Base-by-base conservation (phyloP, 2,797 vertebrate species). In the Ficedula albicollis region DNA sequence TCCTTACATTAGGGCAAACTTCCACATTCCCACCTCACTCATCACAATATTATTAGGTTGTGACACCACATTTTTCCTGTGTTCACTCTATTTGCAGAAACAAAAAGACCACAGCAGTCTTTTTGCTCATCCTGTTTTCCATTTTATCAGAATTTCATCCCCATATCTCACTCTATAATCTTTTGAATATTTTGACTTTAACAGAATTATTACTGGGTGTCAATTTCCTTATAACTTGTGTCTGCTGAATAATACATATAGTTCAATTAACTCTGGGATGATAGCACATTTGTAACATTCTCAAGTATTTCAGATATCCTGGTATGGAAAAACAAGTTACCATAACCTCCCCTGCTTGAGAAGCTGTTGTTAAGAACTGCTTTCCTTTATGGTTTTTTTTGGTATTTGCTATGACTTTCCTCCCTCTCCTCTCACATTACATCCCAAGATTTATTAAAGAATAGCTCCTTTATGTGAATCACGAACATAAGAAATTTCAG, bases 161-260 rank as follows among this genome's bases (percentile, higher is more conserved):
- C 36, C 15, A 3, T 39, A 68, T 48, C 18, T 70, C 43, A 69
- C 20, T 86, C 38, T 38, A 55, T 6, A 34, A 26, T 38, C 9
- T 78, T 87, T 67, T 72, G 27, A 85, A n/a, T 89, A 70, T 90
- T 96, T 85, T 69, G 43, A 80, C 23, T 90, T 67, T 66, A 94
- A 83, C 59, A 84, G 55, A 77, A 54, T 66, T 93, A 91, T 84
- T 89, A 90, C 49, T 72, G 48, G 75, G 63, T 93, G 69, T 52
- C 90, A 85, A 90, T 80, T 96, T 94, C 87, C 68, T 89, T 91
- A 78, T 63, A 75, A n/a, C 11, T 85, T 91, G 34, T 75, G 32
- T 67, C 77, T 95, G 36, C 48, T 95, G 73, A 96, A 92, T 89
- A 94, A 90, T 69, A 81, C 43, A 90, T 84, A 55, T 1, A 36